A percentile compares a stretch with the other conserved stretches of the same genome.
These are phyloP conservation scores for Amphilophus citrinellus DNA, from an alignment of 2,113 vertebrate species.

Conservation along the genomic window DNA sequence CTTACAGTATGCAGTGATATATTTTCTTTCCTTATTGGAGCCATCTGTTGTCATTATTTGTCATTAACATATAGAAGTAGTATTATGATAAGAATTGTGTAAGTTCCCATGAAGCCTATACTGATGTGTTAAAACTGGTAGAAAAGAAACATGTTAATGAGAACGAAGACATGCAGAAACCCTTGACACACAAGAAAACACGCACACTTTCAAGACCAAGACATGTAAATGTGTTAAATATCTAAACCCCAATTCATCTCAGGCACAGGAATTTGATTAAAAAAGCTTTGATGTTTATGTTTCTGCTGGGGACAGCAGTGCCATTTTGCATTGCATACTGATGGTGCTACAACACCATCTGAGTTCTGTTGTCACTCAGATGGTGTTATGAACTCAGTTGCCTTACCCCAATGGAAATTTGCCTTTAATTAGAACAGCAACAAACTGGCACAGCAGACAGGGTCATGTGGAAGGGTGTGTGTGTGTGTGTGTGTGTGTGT, in stretches of 20 bases:
- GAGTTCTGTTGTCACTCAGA: slow-evolving; percentile 32
- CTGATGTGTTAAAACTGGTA: neutral
- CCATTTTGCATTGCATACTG: slow-evolving; percentile 27
- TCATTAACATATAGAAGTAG: no score
- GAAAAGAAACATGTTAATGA: slow-evolving; percentile 20
- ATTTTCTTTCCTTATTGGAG: neutral
- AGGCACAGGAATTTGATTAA: slow-evolving; percentile 2
- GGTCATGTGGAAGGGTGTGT: neutral
- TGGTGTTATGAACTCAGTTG: slow-evolving; percentile 33
- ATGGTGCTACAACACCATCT: slow-evolving; percentile 32
- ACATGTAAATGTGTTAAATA: neutral
- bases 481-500: neutral
- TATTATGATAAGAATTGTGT: neutral
- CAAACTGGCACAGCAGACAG: slow-evolving; percentile 40
- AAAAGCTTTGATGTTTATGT: slow-evolving; percentile 36
- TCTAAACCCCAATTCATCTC: slow-evolving; percentile 7
- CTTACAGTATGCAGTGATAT: neutral
- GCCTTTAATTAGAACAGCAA: slow-evolving; percentile 61
- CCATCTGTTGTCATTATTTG: no score
- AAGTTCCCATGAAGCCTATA: neutral
- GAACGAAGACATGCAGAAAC: neutral
- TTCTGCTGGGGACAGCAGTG: neutral
- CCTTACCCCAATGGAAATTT: slow-evolving; percentile 26
- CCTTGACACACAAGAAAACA: neutral
- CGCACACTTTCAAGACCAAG: neutral